Evolutionary conservation across 1,140 invertebrate species (phyloP).

Genomic region (Ceratina calcarata): DNA sequence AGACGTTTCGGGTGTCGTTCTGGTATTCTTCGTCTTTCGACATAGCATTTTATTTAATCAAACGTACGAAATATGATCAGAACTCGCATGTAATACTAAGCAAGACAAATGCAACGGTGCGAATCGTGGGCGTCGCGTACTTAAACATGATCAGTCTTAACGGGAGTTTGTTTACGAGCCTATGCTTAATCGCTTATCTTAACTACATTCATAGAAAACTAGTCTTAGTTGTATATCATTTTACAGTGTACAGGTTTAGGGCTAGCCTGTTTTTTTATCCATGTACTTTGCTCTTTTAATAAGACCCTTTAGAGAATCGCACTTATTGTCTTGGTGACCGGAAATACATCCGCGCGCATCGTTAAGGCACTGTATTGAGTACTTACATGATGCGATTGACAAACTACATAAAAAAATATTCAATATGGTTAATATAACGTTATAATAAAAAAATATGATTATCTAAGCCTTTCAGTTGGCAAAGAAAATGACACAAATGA

Average conservation of each 20-base stretch:
- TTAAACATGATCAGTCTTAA: conserved; percentile 58
- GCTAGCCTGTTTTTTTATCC: conserved; percentile 1
- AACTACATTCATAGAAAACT: conserved; percentile 33
- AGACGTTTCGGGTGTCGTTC: conserved; percentile 31
- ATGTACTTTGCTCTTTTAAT: neutral
- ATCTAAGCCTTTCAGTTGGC: neutral
- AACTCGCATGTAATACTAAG: conserved; percentile 31
- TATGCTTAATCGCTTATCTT: neutral
- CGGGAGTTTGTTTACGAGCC: conserved; percentile 25
- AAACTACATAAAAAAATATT: neutral
- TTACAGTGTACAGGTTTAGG: conserved; percentile 24
- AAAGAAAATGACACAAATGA: too few species aligned
- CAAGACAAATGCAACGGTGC: conserved; percentile 22
- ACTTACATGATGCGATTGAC: neutral
- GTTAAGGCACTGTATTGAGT: conserved; percentile 50
- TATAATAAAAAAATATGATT: neutral
- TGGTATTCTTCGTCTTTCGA: conserved; percentile 44
- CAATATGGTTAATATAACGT: neutral
- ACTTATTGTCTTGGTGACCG: conserved; percentile 42
- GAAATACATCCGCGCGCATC: conserved; percentile 29
- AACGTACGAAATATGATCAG: conserved; percentile 39
- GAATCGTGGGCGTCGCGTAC: conserved; percentile 6
- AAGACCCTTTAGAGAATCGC: conserved; percentile 15
- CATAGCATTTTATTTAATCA: conserved; percentile 51
- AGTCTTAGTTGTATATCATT: conserved; percentile 25